A percentile compares a stretch with the other conserved stretches of the same genome.
phyloP scores from a whole-genome alignment of 2,888 invertebrate species.

The Nezara viridula region DNA sequence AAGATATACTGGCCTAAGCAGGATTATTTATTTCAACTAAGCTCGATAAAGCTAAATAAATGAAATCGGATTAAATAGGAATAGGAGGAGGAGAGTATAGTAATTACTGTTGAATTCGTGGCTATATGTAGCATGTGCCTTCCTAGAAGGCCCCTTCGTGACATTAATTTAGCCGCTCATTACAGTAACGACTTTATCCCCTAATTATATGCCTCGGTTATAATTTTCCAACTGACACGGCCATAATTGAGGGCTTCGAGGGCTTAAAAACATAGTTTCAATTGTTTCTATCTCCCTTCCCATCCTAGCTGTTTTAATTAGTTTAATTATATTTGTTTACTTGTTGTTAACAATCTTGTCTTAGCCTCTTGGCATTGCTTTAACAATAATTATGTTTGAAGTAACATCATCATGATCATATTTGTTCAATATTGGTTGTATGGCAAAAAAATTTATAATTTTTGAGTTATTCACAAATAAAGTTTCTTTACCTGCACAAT shows the following conservation, averaged over 20 bases:
- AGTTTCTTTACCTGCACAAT: too few species aligned
- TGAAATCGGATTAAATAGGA: background rate
- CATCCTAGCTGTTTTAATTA: conserved; percentile 26
- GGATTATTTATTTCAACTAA: background rate
- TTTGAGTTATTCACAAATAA: too few species aligned
- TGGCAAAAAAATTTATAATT: too few species aligned
- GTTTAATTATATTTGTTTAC: conserved; percentile 15
- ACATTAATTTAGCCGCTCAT: conserved; percentile 28
- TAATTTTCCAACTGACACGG: conserved; percentile 39
- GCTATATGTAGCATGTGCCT: conserved; percentile 20
- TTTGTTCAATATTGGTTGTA: too few species aligned
- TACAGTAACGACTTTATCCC: conserved; percentile 48
- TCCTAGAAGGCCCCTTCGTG: conserved; percentile 40
- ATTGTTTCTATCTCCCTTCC: background rate
- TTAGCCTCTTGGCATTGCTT: background rate
- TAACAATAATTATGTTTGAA: too few species aligned
- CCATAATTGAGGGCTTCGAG: conserved; percentile 9
- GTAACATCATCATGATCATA: too few species aligned
- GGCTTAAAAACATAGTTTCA: conserved; percentile 38
- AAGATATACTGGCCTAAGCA: background rate
- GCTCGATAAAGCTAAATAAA: conserved; percentile 2
- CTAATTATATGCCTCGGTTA: conserved; percentile 38
- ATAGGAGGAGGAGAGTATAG: background rate
- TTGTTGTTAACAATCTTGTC: background rate
- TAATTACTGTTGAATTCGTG: conserved; percentile 21